Percentiles rank a stretch among this genome's conserved stretches.
These are phyloP conservation scores for Chascanopsetta lugubris DNA, from an alignment of 2,113 vertebrate species.

Conservation along the genomic window DNA sequence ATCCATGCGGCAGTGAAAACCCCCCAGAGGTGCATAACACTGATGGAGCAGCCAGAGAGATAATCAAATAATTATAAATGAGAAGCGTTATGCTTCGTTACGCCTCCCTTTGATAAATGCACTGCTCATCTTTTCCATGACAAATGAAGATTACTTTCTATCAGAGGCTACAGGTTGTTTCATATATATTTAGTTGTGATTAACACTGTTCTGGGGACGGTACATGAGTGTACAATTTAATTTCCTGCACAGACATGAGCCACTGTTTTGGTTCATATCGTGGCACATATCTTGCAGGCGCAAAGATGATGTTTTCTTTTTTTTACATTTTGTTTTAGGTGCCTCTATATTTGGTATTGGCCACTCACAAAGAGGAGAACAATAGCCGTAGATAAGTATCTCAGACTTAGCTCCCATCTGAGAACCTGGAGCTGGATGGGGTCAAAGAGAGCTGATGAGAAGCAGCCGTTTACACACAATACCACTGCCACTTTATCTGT, in stretches of 20 bases:
- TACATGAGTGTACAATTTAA: conserved; percentile 40
- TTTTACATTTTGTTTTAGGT: too few species aligned
- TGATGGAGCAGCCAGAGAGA: conserved; percentile 55
- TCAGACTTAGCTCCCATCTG: neutral
- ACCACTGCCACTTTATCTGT: too few species aligned
- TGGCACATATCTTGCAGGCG: neutral
- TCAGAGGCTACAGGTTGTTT: conserved; percentile 58
- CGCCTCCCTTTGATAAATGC: conserved; percentile 59
- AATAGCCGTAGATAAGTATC: neutral
- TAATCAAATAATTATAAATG: conserved; percentile 70
- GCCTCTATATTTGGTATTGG: neutral
- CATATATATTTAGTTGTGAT: conserved; percentile 63
- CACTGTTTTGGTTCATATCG: conserved; percentile 11
- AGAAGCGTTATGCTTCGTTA: conserved; percentile 62
- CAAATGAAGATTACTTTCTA: conserved; percentile 59
- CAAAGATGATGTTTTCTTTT: neutral
- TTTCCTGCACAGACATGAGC: conserved; percentile 23
- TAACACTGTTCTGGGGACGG: conserved; percentile 23
- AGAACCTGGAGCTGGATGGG: neutral
- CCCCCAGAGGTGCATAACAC: conserved; percentile 36
- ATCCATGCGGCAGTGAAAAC: conserved; percentile 20
- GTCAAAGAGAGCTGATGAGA: neutral
- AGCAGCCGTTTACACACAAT: neutral
- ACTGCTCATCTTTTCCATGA: conserved; percentile 41
- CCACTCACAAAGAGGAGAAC: neutral